These are phyloP conservation scores for Apolygus lucorum DNA, from an alignment of 1,140 invertebrate species.

Conservation along the genomic window DNA sequence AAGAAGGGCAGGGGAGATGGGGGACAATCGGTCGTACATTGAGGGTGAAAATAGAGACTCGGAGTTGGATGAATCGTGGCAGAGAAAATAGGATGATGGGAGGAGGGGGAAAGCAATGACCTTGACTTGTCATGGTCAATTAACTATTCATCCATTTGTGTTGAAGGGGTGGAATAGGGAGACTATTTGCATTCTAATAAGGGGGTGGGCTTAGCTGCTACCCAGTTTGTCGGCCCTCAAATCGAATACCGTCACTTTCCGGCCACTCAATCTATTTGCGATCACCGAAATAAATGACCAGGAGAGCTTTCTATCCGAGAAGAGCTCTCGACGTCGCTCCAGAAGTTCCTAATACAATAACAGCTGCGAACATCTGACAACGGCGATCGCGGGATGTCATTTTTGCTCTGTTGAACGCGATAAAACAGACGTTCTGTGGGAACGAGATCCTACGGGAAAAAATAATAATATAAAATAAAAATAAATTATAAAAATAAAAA, in stretches of 20 bases:
- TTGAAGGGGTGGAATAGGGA: not conserved
- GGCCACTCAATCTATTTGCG: not conserved
- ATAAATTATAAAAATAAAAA: no score
- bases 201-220: not conserved
- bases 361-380: no score
- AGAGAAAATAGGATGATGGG: constrained; percentile 16
- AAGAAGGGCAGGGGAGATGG: not conserved
- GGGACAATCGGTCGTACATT: not conserved
- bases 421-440: no score
- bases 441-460: no score
- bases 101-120: no score
- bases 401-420: no score
- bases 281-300: no score
- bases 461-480: no score
- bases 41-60: not conserved
- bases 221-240: not conserved
- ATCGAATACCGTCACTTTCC: constrained; percentile 1
- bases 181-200: constrained; percentile 19
- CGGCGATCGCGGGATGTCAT: no score
- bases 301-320: no score
- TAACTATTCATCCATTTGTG: constrained; percentile 11
- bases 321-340: no score
- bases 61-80: not conserved
- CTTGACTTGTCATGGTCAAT: constrained; percentile 8
- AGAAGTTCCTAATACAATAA: no score